Conservation (phyloP, 2,888 invertebrate genomes). For the Microctonus hyperodae region DNA sequence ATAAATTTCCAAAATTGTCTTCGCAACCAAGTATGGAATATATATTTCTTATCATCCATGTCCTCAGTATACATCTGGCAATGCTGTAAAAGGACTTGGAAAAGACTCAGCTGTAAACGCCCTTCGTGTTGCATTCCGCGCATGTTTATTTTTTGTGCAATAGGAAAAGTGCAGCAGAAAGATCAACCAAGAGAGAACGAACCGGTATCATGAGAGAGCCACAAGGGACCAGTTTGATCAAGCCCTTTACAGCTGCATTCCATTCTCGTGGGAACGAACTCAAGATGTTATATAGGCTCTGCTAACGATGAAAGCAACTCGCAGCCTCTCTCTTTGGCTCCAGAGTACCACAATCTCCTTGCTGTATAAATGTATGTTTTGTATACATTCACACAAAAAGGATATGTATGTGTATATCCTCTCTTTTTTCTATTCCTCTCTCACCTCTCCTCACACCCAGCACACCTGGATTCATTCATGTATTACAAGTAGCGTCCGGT, state of each 20-base stretch:
- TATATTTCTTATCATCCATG: not conserved
- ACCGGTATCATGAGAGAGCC: constrained; percentile 44
- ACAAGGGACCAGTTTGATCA: constrained; percentile 42
- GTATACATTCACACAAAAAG: not conserved
- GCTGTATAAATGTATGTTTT: not conserved
- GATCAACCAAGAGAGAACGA: constrained; percentile 29
- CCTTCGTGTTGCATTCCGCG: constrained; percentile 37
- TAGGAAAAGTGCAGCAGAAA: constrained; percentile 40
- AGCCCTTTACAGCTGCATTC: constrained; percentile 54
- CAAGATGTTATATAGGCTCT: constrained; percentile 16
- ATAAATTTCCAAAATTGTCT: not conserved
- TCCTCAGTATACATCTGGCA: not conserved
- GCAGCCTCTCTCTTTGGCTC: constrained; percentile 10
- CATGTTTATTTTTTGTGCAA: constrained; percentile 38
- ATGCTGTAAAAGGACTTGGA: not conserved
- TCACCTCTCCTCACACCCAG: not conserved
- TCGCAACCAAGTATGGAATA: not conserved
- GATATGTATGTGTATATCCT: constrained; percentile 9
- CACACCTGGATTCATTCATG: constrained; percentile 30
- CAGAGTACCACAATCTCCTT: not conserved
- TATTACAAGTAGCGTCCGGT: constrained; percentile 24
- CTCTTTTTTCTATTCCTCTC: constrained; percentile 5
- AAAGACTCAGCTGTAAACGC: not conserved
- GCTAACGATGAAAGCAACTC: constrained; percentile 10
- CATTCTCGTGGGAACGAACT: constrained; percentile 46